Percentiles rank a stretch among this genome's conserved stretches.
Conservation (phyloP, 2,797 vertebrate species). For the Taenioides sp. region DNA sequence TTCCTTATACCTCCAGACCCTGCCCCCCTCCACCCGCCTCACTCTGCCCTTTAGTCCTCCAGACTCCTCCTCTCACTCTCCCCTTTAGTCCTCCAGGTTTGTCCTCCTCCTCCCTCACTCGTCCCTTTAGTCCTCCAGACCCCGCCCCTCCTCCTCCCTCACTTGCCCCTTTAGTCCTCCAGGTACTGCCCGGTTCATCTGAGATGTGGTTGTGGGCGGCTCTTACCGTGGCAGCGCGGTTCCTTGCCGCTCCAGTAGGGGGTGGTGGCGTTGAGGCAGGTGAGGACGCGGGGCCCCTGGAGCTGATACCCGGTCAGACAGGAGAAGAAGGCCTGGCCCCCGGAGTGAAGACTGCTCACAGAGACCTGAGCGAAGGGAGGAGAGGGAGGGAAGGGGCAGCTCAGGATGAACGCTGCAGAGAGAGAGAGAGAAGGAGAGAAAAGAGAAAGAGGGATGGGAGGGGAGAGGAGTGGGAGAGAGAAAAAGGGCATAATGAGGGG, state of each 20-base stretch:
- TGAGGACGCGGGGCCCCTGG: conserved; percentile 78
- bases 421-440: neutral
- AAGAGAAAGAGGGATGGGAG: neutral
- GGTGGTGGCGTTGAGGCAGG: conserved; percentile 89
- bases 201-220: no score
- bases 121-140: no score
- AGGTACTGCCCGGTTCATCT: no score
- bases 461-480: neutral
- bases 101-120: no score
- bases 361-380: conserved; percentile 87
- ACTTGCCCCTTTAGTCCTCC: no score
- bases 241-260: conserved; percentile 90
- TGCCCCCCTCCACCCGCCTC: no score
- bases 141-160: no score
- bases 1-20: no score
- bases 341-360: conserved; percentile 88
- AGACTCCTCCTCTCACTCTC: no score
- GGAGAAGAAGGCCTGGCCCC: conserved; percentile 87
- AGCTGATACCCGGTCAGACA: conserved; percentile 89
- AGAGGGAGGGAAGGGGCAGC: conserved; percentile 85
- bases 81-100: neutral
- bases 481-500: no score
- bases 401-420: conserved; percentile 83
- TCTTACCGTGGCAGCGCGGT: conserved; percentile 80
- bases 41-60: no score